phyloP scores from a whole-genome alignment of 2,888 invertebrate species.

The Seira sanloemensis region DNA sequence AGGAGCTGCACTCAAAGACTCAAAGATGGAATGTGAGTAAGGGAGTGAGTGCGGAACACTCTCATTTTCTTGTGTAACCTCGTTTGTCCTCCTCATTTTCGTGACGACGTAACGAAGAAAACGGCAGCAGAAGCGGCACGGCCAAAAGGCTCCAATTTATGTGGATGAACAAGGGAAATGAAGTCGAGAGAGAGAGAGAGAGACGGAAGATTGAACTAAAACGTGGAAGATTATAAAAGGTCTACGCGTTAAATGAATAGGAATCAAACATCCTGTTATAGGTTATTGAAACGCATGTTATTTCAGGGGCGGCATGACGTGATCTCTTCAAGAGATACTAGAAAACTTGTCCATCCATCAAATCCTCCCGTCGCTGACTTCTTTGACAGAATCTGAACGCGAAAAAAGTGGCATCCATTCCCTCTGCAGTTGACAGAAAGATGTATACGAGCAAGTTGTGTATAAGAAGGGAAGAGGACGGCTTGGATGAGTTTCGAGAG shows the following conservation, averaged over 20 bases:
- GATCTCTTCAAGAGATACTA: constrained; percentile 73
- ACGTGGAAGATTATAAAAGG: constrained; percentile 6
- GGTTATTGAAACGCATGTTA: constrained; percentile 64
- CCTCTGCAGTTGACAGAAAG: not conserved
- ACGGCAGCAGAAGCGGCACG: constrained; percentile 59
- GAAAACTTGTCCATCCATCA: constrained; percentile 74
- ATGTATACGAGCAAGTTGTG: not conserved
- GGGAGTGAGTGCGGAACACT: too few species aligned
- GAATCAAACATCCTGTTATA: constrained; percentile 31
- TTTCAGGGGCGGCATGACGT: constrained; percentile 71
- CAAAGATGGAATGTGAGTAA: too few species aligned
- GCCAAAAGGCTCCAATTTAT: constrained; percentile 27
- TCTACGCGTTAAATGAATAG: constrained; percentile 10
- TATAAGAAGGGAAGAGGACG: too few species aligned
- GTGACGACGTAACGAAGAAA: constrained; percentile 56
- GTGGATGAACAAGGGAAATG: not conserved
- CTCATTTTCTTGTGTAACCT: constrained; percentile 40
- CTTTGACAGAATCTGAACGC: constrained; percentile 71
- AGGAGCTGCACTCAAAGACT: too few species aligned
- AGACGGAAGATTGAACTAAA: constrained; percentile 3
- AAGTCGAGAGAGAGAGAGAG: not conserved
- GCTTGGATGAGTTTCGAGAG: too few species aligned
- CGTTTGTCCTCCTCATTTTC: constrained; percentile 31
- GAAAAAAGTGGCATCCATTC: constrained; percentile 26
- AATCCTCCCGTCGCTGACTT: constrained; percentile 72